Percentiles rank a stretch among this genome's conserved stretches.
Evolutionary conservation across 1,140 invertebrate genomes (phyloP).

Genomic region (Wasmannia auropunctata): DNA sequence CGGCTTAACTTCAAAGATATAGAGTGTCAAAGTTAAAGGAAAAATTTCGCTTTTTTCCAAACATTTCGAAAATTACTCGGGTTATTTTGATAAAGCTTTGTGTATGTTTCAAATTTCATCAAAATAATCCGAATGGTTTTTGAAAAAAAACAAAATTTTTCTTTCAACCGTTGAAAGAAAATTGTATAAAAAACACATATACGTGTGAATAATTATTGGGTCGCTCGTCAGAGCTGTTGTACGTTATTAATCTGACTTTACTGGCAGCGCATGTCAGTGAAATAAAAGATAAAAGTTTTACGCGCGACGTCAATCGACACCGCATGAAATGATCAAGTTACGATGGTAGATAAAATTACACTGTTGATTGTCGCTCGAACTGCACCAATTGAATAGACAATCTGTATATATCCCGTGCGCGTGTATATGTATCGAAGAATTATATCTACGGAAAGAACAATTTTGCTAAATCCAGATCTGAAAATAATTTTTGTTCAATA

Average conservation of each 20-base stretch:
- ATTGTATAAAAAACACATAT: neutral
- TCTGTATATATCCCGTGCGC: neutral
- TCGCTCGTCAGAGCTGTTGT: neutral
- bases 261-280: neutral
- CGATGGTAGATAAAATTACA: slow-evolving; percentile 6
- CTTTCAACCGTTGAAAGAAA: no score
- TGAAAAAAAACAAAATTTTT: no score
- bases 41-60: no score
- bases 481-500: no score
- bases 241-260: neutral
- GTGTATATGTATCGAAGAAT: neutral
- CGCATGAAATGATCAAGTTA: neutral
- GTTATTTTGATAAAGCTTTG: no score
- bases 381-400: neutral
- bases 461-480: no score
- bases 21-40: no score
- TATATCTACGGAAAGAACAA: neutral
- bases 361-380: neutral
- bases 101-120: no score
- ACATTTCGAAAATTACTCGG: no score
- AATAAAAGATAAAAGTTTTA: neutral
- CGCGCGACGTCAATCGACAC: neutral
- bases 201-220: neutral
- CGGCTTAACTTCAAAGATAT: no score
- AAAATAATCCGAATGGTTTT: no score